phyloP scores from a whole-genome alignment of 2,113 vertebrate species.

The Empidonax traillii region DNA sequence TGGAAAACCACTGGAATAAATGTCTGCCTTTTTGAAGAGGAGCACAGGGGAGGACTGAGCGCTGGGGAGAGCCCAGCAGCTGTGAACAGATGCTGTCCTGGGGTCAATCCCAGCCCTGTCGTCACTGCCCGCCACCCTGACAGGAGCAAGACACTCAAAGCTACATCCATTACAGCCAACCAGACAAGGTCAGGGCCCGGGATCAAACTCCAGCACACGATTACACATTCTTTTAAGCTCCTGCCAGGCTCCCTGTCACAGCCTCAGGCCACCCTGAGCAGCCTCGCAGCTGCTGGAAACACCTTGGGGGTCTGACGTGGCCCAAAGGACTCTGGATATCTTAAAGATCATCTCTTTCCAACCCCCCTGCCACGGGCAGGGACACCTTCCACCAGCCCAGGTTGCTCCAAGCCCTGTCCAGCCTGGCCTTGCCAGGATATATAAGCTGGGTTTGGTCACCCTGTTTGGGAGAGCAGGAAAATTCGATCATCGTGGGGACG shows the following conservation, averaged over 20 bases:
- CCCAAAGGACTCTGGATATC: neutral
- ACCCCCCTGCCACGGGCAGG: neutral
- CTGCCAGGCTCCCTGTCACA: neutral
- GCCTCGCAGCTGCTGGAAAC: neutral
- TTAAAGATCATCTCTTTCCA: neutral
- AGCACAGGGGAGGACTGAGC: neutral
- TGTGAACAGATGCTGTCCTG: neutral
- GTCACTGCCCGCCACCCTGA: neutral
- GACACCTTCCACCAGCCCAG: neutral
- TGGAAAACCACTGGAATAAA: neutral
- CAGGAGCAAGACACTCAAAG: neutral
- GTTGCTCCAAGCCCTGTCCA: neutral
- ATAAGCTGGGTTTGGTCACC: neutral
- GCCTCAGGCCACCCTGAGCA: neutral
- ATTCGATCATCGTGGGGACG: neutral
- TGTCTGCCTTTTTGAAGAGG: neutral
- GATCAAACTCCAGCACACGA: neutral
- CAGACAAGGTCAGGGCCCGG: constrained; percentile 13
- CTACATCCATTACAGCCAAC: neutral
- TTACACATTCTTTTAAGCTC: neutral
- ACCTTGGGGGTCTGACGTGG: neutral
- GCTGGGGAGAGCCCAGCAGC: neutral
- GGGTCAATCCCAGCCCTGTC: neutral
- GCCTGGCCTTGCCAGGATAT: neutral
- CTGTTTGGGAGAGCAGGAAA: neutral